Evolutionary conservation across 1,140 invertebrate genomes (phyloP).

Genomic region (Araneus ventricosus): DNA sequence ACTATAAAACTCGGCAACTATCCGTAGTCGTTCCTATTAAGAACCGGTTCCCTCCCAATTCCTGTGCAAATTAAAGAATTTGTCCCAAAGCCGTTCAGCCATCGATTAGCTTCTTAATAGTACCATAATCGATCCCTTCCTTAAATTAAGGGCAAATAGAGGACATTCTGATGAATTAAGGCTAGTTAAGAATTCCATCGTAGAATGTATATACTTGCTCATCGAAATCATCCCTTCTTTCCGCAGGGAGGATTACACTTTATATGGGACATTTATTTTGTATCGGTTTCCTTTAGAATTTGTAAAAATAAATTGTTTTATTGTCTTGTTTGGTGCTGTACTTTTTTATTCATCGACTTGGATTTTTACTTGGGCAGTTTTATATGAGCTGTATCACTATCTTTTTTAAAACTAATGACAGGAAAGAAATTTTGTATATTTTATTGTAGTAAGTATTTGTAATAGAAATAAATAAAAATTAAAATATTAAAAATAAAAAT

Average conservation of each 20-base stretch:
- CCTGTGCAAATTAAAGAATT: not conserved
- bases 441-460: too few species aligned
- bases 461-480: too few species aligned
- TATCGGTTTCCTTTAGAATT: not conserved
- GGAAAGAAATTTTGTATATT: too few species aligned
- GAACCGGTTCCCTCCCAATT: not conserved
- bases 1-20: not conserved
- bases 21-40: not conserved
- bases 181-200: conserved; percentile 22
- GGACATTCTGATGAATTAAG: conserved; percentile 4
- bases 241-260: not conserved
- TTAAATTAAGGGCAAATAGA: conserved; percentile 20
- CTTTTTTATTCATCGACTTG: too few species aligned
- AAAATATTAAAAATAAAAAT: too few species aligned
- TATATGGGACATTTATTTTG: not conserved
- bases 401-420: too few species aligned
- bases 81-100: not conserved
- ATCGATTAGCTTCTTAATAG: conserved; percentile 26
- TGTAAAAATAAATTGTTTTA: not conserved
- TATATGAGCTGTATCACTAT: too few species aligned
- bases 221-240: not conserved
- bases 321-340: too few species aligned
- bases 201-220: not conserved
- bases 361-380: too few species aligned
- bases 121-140: not conserved